Evolutionary conservation across 2,888 invertebrate species (phyloP).

Genomic region (Mythimna pallens): DNA sequence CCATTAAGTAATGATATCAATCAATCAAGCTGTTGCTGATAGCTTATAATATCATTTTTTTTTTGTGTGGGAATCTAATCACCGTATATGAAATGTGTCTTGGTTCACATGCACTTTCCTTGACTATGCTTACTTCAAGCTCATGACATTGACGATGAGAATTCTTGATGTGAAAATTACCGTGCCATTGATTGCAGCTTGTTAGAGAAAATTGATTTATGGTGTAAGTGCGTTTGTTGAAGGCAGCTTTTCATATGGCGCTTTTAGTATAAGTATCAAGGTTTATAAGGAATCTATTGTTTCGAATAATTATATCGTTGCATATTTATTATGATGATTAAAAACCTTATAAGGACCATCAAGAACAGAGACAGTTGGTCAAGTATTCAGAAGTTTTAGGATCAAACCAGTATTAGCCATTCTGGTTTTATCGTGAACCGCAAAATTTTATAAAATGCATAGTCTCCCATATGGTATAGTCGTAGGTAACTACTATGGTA

Average conservation of each 20-base stretch:
- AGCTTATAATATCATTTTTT: slow-evolving; percentile 7
- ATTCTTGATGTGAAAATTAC: slow-evolving; percentile 43
- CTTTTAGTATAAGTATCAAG: neutral
- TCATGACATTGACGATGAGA: slow-evolving; percentile 36
- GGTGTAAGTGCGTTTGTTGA: neutral
- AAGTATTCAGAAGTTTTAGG: no score
- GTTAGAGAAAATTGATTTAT: slow-evolving; percentile 31
- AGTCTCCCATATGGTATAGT: neutral
- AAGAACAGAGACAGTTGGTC: neutral
- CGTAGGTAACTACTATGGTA: no score
- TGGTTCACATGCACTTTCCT: slow-evolving; percentile 65
- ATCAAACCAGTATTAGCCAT: no score
- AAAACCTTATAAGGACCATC: neutral
- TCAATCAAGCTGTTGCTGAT: slow-evolving; percentile 2
- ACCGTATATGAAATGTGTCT: slow-evolving; percentile 50
- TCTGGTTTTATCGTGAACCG: no score
- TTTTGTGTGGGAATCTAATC: slow-evolving; percentile 36
- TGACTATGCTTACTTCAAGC: slow-evolving; percentile 10
- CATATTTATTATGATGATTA: neutral
- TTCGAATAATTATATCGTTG: neutral
- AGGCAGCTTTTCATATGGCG: neutral
- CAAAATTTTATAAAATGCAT: no score
- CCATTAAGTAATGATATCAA: neutral
- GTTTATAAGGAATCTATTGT: neutral
- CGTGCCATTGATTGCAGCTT: neutral